phyloP scores from a whole-genome alignment of 2,113 vertebrate species.

The Crotophaga sulcirostris region DNA sequence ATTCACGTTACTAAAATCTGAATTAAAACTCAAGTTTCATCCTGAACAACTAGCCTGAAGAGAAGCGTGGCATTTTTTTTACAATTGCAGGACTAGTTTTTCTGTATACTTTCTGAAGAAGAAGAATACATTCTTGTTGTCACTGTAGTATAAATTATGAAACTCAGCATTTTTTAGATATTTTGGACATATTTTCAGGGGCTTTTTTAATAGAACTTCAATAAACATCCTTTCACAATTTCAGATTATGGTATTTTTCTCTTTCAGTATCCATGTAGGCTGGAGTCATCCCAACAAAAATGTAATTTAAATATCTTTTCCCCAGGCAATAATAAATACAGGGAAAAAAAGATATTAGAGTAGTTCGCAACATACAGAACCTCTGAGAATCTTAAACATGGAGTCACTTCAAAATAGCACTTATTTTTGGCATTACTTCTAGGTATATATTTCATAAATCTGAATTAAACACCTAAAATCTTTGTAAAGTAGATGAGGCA shows the following conservation, averaged over 20 bases:
- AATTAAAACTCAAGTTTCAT: neutral
- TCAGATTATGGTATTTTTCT: neutral
- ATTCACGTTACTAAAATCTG: neutral
- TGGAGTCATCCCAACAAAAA: neutral
- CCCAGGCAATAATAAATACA: neutral
- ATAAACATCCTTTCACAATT: neutral
- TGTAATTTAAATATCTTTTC: neutral
- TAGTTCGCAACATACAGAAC: neutral
- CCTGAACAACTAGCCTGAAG: neutral
- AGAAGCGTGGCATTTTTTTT: neutral
- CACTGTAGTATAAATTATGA: neutral
- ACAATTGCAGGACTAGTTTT: neutral
- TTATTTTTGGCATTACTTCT: neutral
- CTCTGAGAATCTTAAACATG: neutral
- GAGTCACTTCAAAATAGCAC: neutral
- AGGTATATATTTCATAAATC: neutral
- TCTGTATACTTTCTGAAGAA: neutral
- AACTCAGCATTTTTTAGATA: neutral
- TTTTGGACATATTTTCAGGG: neutral
- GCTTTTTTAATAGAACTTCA: neutral
- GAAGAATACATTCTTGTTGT: neutral
- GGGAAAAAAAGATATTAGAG: neutral
- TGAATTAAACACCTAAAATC: neutral
- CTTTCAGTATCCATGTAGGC: neutral
- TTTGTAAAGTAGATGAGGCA: neutral